Conservation (phyloP, 2,888 invertebrate species). For the Mystacides longicornis region DNA sequence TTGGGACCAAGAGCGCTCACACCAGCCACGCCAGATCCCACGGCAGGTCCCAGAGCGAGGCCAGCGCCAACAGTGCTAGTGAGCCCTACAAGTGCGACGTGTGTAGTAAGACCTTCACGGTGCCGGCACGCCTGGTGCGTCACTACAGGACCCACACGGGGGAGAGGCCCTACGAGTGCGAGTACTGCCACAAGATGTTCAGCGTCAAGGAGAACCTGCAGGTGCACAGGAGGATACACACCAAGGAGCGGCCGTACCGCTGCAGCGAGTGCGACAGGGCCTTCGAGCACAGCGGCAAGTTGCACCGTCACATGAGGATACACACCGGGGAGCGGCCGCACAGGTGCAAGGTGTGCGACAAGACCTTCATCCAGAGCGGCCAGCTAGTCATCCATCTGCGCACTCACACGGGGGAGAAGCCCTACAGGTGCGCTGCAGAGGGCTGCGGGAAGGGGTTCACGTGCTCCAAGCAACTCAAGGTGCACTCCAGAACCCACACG, state of each 20-base stretch:
- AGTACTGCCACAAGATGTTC: conserved; percentile 87
- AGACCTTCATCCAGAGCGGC: conserved; percentile 87
- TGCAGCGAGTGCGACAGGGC: conserved; percentile 83
- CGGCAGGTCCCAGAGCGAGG: conserved; percentile 33
- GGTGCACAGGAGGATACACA: conserved; percentile 83
- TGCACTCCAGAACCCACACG: conserved; percentile 85
- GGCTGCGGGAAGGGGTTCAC: conserved; percentile 88
- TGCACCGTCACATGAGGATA: conserved; percentile 85
- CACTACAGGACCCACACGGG: conserved; percentile 88
- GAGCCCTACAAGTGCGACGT: conserved; percentile 86
- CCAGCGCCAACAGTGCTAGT: conserved; percentile 33
- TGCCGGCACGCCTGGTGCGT: conserved; percentile 75
- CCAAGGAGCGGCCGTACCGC: conserved; percentile 85
- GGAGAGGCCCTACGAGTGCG: conserved; percentile 85
- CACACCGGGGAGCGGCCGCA: conserved; percentile 88
- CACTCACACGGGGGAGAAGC: conserved; percentile 84
- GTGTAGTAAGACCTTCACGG: conserved; percentile 85
- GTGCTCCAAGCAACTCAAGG: conserved; percentile 85
- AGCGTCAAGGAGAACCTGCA: conserved; percentile 89
- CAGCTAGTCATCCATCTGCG: conserved; percentile 87
- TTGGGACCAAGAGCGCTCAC: conserved; percentile 67
- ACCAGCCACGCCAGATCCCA: conserved; percentile 65
- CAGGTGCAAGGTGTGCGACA: conserved; percentile 79
- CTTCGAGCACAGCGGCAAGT: conserved; percentile 84
- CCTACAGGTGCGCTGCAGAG: conserved; percentile 70